These are phyloP conservation scores for Melanostigma gelatinosum DNA, from an alignment of 2,113 vertebrate genomes.

Conservation along the genomic window DNA sequence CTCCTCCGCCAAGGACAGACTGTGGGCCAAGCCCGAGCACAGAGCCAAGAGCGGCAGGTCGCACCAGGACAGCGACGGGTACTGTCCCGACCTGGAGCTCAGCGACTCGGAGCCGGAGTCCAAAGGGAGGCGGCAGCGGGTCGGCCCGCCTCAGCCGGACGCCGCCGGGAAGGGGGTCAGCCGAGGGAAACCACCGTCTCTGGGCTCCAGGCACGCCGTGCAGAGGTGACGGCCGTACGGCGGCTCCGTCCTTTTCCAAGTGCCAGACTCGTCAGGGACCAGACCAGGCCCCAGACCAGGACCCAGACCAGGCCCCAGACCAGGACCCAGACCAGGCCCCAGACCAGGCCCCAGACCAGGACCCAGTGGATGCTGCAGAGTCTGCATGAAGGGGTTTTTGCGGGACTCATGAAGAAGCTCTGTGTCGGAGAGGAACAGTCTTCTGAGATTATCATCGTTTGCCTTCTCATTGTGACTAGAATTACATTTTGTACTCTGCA, in stretches of 20 bases:
- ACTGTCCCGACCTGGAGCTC: conserved; percentile 95
- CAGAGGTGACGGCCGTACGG: conserved; percentile 90
- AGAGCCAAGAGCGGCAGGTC: conserved; percentile 77
- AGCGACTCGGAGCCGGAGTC: conserved; percentile 96
- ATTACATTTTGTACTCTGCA: conserved; percentile 45
- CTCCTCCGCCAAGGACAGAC: conserved; percentile 84
- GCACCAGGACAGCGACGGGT: conserved; percentile 94
- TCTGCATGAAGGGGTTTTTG: background rate
- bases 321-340: too few species aligned
- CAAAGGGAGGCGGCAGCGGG: conserved; percentile 86
- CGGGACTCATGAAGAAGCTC: background rate
- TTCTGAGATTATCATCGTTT: conserved; percentile 35
- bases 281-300: too few species aligned
- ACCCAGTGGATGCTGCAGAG: background rate
- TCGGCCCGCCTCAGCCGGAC: conserved; percentile 73
- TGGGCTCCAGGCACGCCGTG: conserved; percentile 86
- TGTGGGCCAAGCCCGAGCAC: conserved; percentile 87
- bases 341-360: too few species aligned
- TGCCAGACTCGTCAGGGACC: background rate
- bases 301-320: too few species aligned
- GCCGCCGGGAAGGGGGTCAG: conserved; percentile 70
- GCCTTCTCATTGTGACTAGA: conserved; percentile 20
- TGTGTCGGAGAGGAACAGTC: conserved; percentile 5
- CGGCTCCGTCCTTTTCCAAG: background rate
- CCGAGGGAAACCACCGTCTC: conserved; percentile 83